Percentiles rank a stretch among this genome's conserved stretches.
Evolutionary conservation across 2,113 vertebrate genomes (phyloP).

Genomic region (Triplophysa siluroides): DNA sequence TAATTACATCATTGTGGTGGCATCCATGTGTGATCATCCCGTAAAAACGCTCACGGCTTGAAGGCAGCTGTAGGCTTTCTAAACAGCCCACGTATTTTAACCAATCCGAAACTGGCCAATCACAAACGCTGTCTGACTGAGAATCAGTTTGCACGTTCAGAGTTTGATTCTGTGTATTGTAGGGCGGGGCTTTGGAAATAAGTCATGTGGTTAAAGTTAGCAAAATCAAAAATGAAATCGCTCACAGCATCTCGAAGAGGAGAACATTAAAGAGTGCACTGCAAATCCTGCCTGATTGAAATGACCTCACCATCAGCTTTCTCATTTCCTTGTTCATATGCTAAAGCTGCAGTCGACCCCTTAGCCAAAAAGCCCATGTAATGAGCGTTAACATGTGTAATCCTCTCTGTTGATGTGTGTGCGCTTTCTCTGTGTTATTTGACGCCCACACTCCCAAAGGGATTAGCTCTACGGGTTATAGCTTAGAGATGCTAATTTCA

Average conservation of each 20-base stretch:
- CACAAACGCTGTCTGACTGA: not conserved
- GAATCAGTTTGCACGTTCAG: not conserved
- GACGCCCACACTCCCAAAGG: constrained; percentile 68
- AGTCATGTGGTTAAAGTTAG: not conserved
- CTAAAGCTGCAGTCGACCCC: constrained; percentile 67
- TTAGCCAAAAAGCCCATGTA: constrained; percentile 67
- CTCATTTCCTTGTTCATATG: constrained; percentile 75
- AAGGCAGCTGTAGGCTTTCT: not conserved
- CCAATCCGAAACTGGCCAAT: not conserved
- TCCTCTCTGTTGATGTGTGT: constrained; percentile 72
- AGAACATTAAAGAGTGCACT: not conserved
- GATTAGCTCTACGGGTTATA: constrained; percentile 71
- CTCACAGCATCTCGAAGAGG: not conserved
- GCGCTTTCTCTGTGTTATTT: constrained; percentile 61
- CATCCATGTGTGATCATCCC: not conserved
- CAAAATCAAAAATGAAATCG: constrained; percentile 2
- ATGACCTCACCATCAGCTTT: constrained; percentile 58
- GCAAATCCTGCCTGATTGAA: constrained; percentile 23
- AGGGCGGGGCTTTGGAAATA: not conserved
- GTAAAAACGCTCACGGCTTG: not conserved
- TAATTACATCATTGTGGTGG: not conserved
- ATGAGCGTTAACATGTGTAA: constrained; percentile 78
- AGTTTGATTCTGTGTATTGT: not conserved
- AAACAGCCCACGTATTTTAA: not conserved
- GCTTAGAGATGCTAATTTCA: constrained; percentile 61